phyloP scores from a whole-genome alignment of 2,888 invertebrate species.

The Diachrysia chrysitis region DNA sequence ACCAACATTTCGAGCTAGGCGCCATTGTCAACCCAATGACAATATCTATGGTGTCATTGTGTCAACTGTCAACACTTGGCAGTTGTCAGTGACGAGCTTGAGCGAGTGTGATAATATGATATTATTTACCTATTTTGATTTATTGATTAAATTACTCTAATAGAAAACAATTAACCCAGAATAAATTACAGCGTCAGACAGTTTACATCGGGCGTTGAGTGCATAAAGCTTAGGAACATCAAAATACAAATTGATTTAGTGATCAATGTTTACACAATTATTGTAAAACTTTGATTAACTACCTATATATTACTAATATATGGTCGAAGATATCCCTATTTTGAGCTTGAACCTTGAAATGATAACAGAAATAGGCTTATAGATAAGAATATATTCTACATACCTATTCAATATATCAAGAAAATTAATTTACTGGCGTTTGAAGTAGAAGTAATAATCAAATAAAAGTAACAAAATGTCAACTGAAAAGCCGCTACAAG shows the following conservation, averaged over 20 bases:
- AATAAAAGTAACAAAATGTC: background rate
- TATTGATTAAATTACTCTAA: constrained; percentile 1
- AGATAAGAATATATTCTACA: background rate
- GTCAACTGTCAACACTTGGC: too few species aligned
- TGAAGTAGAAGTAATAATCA: background rate
- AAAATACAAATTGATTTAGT: background rate
- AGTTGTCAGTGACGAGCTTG: too few species aligned
- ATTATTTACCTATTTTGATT: background rate
- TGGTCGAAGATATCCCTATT: background rate
- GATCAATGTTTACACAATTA: background rate
- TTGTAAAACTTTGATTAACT: background rate
- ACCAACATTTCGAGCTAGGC: too few species aligned
- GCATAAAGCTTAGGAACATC: background rate
- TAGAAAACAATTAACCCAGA: background rate
- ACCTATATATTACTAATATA: background rate
- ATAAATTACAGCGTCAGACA: background rate
- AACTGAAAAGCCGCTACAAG: constrained; percentile 38
- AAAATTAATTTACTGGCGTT: background rate
- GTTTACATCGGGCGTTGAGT: background rate
- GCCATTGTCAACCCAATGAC: too few species aligned
- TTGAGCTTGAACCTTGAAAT: background rate
- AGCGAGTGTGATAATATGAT: background rate
- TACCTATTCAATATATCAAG: too few species aligned
- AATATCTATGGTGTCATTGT: too few species aligned
- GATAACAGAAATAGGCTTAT: background rate